These are phyloP conservation scores for Leucoma salicis DNA, from an alignment of 2,888 invertebrate genomes.

Conservation along the genomic window DNA sequence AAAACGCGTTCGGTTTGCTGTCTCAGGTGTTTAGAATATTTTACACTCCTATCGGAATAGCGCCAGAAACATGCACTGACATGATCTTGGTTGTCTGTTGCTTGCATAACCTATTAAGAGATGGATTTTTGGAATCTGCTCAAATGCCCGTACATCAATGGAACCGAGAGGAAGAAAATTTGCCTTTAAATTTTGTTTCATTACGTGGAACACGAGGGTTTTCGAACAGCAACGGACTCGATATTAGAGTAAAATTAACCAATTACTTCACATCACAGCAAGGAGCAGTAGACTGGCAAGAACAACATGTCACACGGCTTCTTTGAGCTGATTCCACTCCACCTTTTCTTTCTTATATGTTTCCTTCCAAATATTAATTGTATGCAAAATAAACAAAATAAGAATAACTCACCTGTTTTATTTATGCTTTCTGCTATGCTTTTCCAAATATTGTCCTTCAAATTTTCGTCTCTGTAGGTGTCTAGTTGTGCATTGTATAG, in stretches of 20 bases:
- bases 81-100: slow-evolving; percentile 23
- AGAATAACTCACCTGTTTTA: too few relatives aligned
- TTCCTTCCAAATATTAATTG: too few relatives aligned
- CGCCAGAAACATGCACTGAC: slow-evolving; percentile 21
- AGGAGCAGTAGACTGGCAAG: slow-evolving; percentile 6
- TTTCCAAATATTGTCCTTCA: too few relatives aligned
- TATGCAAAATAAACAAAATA: too few relatives aligned
- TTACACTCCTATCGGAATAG: slow-evolving; percentile 26
- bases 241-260: too few relatives aligned
- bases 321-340: slow-evolving; percentile 4
- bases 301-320: slow-evolving; percentile 9
- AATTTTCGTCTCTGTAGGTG: too few relatives aligned
- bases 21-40: slow-evolving; percentile 28
- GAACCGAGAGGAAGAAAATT: slow-evolving; percentile 15
- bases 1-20: slow-evolving; percentile 26
- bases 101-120: slow-evolving; percentile 25
- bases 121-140: slow-evolving; percentile 15
- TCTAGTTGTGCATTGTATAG: too few relatives aligned
- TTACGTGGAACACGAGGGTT: too few relatives aligned
- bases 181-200: slow-evolving; percentile 11
- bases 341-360: too few relatives aligned
- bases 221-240: too few relatives aligned
- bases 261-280: too few relatives aligned
- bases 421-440: too few relatives aligned
- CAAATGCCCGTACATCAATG: slow-evolving; percentile 11